phyloP scores from a whole-genome alignment of 2,797 vertebrate genomes.

The Threskiornis aethiopicus region DNA sequence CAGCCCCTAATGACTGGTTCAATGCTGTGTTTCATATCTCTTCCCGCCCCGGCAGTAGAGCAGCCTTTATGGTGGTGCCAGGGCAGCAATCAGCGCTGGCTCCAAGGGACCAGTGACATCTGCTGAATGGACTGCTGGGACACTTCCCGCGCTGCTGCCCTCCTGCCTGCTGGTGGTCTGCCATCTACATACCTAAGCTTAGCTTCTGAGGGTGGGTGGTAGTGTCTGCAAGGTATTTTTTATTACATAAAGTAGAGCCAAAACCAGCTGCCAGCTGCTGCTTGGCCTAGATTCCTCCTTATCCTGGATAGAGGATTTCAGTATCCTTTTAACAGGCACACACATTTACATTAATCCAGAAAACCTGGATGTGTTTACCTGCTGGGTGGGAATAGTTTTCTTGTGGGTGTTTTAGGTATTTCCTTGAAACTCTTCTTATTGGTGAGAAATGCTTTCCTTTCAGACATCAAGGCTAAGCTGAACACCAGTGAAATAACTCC shows the following conservation, averaged over 20 bases:
- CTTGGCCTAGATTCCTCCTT: not conserved
- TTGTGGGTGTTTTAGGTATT: not conserved
- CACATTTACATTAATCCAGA: not conserved
- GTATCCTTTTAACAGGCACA: not conserved
- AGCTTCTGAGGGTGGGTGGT: not conserved
- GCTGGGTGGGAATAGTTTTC: not conserved
- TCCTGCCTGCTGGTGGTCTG: not conserved
- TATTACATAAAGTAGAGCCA: not conserved
- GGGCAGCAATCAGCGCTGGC: not conserved
- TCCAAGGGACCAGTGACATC: not conserved
- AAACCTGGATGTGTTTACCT: not conserved
- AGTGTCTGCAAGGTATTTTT: not conserved
- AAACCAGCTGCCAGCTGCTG: not conserved
- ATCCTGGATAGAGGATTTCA: not conserved
- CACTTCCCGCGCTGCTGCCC: rapidly evolving
- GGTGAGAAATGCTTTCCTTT: not conserved
- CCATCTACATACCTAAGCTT: not conserved
- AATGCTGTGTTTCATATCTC: not conserved
- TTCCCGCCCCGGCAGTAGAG: not conserved
- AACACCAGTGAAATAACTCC: not conserved
- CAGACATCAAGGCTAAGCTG: not conserved
- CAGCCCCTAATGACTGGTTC: rapidly evolving
- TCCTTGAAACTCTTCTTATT: not conserved
- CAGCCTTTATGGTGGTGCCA: rapidly evolving
- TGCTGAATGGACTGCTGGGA: not conserved